Evolutionary conservation across 2,113 vertebrate genomes (phyloP), one percentile per base, ranked within the genome.

Genomic region (Lepus americanus): DNA sequence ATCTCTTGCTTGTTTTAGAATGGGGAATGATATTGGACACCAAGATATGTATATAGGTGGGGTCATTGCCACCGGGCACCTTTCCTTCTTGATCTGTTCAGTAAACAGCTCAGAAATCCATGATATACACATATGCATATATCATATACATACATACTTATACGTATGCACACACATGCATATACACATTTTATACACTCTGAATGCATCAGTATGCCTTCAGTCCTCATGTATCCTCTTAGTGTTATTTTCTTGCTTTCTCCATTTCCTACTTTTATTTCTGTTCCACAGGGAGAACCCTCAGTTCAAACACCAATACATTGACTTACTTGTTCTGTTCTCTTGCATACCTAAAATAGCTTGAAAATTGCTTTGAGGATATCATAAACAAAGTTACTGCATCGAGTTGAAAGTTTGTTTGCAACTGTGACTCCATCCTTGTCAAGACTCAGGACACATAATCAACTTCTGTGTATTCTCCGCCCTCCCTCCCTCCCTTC

Each of bases 61-160:
- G 22, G 6, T 61, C 69, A 67, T 14, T 49, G 27, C 64, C 53
- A 11, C 6, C 7, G 4, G 39, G 4, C 51, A 4, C 67, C 27
- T 94, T 90, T 83, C 44, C 67, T 74, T 69, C 70, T 91, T 87
- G 27, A 66, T 33, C 63, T 31, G 6, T 17, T 81, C 17, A 84
- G 4, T 49, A 92, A 78, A 90, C 39, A 82, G 49, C 51, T 89
- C 31, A 92, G 55, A 89, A 89, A 95, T 73, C 88, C 4, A 55
- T 85, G 20, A 69, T 59, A 20, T 51, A n/a, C 27, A 78, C 19
- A 49, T 9, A 59, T 1, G 59, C 27, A 63, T 63, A 9, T 19
- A n/a, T 67, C 22, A 53, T 17, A 67, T 17, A 67, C 16, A 36
- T 9, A 76, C 14, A 55, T 29, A 36, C 3, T 23, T 11, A 66